Conservation (phyloP, 2,797 vertebrate genomes). For the Phalanger gymnotis region DNA sequence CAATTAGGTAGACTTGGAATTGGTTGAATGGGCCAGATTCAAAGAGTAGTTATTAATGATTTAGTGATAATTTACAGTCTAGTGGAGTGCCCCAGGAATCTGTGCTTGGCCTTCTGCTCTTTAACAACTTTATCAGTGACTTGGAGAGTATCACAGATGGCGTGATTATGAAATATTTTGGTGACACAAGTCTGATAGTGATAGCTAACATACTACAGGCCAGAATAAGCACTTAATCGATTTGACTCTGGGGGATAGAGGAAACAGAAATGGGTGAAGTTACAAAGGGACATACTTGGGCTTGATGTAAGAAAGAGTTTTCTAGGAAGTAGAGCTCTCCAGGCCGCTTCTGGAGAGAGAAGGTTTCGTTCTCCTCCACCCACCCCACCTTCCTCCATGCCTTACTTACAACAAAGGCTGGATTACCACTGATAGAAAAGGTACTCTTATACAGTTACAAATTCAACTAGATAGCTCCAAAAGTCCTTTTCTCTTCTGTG, state of each 20-base stretch:
- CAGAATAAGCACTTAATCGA: neutral
- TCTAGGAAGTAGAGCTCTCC: neutral
- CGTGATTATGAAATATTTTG: neutral
- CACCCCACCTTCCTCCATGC: neutral
- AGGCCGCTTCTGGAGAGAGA: neutral
- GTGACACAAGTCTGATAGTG: neutral
- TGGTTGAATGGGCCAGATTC: neutral
- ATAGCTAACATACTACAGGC: neutral
- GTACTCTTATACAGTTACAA: neutral
- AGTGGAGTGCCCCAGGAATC: neutral
- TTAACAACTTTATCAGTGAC: neutral
- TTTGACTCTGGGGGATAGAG: neutral
- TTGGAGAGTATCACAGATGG: neutral
- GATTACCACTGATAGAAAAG: neutral
- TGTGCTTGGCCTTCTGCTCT: neutral
- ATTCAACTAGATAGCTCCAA: neutral
- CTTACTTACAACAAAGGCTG: neutral
- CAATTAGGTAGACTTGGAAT: neutral
- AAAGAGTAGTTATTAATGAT: neutral
- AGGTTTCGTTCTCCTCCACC: neutral
- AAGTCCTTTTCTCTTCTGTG: neutral
- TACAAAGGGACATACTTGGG: neutral
- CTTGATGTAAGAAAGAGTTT: neutral
- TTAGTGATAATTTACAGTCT: neutral
- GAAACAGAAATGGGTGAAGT: neutral